Percentiles rank a stretch among this genome's conserved stretches.
Evolutionary conservation across 2,797 vertebrate species (phyloP).

Genomic region (Syngnathus acus): DNA sequence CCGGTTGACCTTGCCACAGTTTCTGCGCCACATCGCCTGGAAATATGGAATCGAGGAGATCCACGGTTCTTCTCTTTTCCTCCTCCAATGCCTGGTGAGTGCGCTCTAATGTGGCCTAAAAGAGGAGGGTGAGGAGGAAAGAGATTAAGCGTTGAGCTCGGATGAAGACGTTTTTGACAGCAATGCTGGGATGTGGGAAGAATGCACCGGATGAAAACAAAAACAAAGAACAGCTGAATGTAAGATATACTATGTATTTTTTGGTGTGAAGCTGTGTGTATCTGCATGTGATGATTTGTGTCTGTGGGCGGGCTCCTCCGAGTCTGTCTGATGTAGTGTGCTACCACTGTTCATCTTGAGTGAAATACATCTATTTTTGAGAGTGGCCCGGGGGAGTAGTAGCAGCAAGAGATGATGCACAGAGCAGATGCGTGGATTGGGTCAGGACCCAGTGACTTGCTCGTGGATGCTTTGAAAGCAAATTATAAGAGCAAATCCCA

Average conservation of each 20-base stretch:
- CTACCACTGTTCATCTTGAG: constrained; percentile 26
- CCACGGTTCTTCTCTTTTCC: constrained; percentile 94
- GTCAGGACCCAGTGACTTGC: constrained; percentile 38
- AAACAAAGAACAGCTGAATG: not conserved
- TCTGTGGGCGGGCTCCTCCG: constrained; percentile 24
- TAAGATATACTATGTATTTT: not conserved
- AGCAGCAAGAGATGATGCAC: constrained; percentile 29
- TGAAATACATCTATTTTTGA: constrained; percentile 42
- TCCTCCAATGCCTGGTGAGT: constrained; percentile 94
- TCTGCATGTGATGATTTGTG: constrained; percentile 25
- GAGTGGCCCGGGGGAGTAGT: constrained; percentile 26
- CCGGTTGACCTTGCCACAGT: constrained; percentile 90
- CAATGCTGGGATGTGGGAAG: constrained; percentile 20
- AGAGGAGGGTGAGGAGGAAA: not conserved
- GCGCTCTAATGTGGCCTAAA: constrained; percentile 83
- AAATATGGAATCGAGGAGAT: constrained; percentile 96
- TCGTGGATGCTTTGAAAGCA: constrained; percentile 34
- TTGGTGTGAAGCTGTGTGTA: not conserved
- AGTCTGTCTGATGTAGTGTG: constrained; percentile 17
- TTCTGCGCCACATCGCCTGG: constrained; percentile 94
- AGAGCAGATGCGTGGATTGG: constrained; percentile 30
- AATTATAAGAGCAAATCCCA: constrained; percentile 39
- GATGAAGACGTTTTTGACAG: constrained; percentile 16
- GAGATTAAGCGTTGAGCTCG: constrained; percentile 20
- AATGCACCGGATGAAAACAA: constrained; percentile 31